Evolutionary conservation across 2,888 invertebrate species (phyloP).

Genomic region (Halocaridina rubra): DNA sequence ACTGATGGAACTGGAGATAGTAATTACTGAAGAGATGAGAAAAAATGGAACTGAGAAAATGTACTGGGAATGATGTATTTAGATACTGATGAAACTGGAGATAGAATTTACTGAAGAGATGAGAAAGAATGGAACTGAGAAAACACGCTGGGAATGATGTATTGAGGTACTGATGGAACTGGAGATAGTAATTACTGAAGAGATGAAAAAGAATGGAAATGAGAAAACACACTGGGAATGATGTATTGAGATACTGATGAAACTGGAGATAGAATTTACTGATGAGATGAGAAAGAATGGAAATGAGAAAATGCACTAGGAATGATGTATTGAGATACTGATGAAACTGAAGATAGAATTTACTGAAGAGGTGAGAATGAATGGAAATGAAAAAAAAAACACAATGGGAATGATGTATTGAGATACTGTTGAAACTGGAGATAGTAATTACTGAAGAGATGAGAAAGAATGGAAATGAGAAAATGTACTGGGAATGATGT

Average conservation of each 20-base stretch:
- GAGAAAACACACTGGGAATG: background rate
- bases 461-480: background rate
- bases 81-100: background rate
- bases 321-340: too few species aligned
- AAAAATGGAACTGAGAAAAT: background rate
- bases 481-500: too few species aligned
- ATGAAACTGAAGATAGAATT: background rate
- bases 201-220: constrained; percentile 35
- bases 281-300: background rate
- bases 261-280: background rate
- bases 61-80: too few species aligned
- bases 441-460: background rate
- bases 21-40: background rate
- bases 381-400: background rate
- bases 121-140: background rate
- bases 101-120: background rate
- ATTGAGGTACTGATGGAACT: constrained; percentile 58
- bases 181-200: constrained; percentile 39
- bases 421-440: background rate
- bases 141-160: too few species aligned
- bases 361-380: background rate
- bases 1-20: background rate
- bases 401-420: too few species aligned
- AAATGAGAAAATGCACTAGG: too few species aligned
- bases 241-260: background rate